These are phyloP conservation scores for Clarias magur DNA, from an alignment of 2,113 vertebrate species.

Conservation along the genomic window DNA sequence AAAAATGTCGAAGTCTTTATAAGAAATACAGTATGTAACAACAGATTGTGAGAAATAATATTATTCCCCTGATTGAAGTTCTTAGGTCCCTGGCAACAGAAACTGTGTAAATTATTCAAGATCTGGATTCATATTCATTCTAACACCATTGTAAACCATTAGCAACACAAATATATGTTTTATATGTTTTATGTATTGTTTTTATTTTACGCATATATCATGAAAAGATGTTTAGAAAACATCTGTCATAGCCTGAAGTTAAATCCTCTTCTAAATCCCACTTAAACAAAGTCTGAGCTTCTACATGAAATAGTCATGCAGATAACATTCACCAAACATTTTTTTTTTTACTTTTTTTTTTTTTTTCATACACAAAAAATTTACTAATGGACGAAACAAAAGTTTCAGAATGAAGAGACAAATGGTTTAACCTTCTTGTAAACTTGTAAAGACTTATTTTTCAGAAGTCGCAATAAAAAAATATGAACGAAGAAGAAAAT, in stretches of 20 bases:
- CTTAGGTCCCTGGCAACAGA: conserved; percentile 65
- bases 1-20: conserved; percentile 16
- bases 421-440: background rate
- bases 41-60: conserved; percentile 35
- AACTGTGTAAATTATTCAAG: conserved; percentile 58
- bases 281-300: background rate
- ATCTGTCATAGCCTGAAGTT: background rate
- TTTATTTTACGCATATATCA: background rate
- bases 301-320: background rate
- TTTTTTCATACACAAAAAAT: background rate
- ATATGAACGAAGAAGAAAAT: background rate
- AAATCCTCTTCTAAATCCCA: background rate
- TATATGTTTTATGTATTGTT: background rate
- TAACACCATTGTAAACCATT: background rate
- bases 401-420: background rate
- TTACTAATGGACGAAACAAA: background rate
- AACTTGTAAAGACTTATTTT: background rate
- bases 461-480: background rate
- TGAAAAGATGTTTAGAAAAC: background rate
- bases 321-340: background rate
- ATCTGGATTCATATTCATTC: background rate
- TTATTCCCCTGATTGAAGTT: conserved; percentile 37
- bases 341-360: background rate
- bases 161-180: background rate
- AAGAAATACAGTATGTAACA: conserved; percentile 37